A percentile compares a stretch with the other conserved stretches of the same genome.
Evolutionary conservation across 2,888 invertebrate genomes (phyloP).

Genomic region (Terebella lapidaria): DNA sequence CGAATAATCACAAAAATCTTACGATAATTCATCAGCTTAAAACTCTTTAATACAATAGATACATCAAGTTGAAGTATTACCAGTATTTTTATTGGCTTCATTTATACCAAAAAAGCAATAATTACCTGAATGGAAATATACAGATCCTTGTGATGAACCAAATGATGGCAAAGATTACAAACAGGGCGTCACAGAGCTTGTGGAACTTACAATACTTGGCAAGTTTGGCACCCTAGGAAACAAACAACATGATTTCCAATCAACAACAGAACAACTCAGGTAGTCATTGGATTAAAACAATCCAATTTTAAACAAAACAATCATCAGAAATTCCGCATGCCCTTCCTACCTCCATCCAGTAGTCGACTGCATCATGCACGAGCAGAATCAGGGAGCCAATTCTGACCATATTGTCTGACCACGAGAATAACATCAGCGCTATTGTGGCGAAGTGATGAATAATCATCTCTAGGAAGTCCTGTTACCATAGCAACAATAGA

Average conservation of each 20-base stretch:
- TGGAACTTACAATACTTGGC: slow-evolving; percentile 88
- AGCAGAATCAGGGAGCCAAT: slow-evolving; percentile 78
- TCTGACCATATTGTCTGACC: slow-evolving; percentile 85
- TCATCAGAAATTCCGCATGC: no score
- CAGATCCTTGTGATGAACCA: slow-evolving; percentile 90
- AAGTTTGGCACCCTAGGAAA: slow-evolving; percentile 78
- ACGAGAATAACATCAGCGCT: slow-evolving; percentile 82
- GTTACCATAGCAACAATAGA: slow-evolving; percentile 25
- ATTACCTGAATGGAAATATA: slow-evolving; percentile 69
- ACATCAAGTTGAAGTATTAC: no score
- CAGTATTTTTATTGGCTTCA: no score
- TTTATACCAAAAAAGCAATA: no score
- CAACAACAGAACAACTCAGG: no score
- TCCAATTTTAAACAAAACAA: no score
- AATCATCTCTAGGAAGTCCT: slow-evolving; percentile 94
- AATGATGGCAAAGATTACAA: slow-evolving; percentile 79
- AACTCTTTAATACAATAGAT: no score
- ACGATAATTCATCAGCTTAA: no score
- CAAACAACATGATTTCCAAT: background rate
- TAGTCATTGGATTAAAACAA: no score
- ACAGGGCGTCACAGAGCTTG: slow-evolving; percentile 78
- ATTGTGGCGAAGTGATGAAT: slow-evolving; percentile 94
- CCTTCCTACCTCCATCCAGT: slow-evolving; percentile 51
- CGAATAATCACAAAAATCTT: no score
- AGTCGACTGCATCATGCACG: slow-evolving; percentile 56